phyloP scores from a whole-genome alignment of 2,113 vertebrate genomes.

The Cnemophilus loriae region DNA sequence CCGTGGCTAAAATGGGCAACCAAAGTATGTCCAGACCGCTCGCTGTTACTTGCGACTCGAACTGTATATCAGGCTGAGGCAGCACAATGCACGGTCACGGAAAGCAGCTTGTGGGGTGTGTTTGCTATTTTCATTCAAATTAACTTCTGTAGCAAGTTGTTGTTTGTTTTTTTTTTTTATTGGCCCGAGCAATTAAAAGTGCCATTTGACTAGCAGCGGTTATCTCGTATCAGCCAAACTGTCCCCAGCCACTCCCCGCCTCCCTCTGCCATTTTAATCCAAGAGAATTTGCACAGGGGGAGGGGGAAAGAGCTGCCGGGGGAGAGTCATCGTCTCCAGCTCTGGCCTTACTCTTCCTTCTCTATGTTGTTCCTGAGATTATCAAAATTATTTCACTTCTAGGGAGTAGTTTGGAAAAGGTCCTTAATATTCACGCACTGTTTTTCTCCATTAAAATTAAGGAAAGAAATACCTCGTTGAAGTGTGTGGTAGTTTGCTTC shows the following conservation, averaged over 20 bases:
- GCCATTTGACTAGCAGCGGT: constrained; percentile 4
- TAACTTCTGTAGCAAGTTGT: constrained; percentile 7
- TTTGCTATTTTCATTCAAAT: constrained; percentile 44
- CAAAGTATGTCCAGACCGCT: neutral
- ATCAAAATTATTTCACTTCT: neutral
- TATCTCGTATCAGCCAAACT: constrained; percentile 31
- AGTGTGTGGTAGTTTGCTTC: neutral
- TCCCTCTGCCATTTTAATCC: constrained; percentile 51
- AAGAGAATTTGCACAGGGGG: constrained; percentile 31
- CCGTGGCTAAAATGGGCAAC: neutral
- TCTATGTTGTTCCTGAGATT: neutral
- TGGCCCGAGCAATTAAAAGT: constrained; percentile 5
- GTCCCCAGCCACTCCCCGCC: constrained; percentile 42
- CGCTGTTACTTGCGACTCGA: neutral
- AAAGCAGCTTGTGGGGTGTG: constrained; percentile 28
- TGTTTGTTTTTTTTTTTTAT: neutral
- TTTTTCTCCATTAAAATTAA: neutral
- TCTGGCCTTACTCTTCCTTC: neutral
- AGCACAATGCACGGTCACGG: neutral
- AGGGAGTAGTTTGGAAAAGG: neutral
- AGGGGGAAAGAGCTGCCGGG: neutral
- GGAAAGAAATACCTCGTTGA: neutral
- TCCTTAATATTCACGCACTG: neutral
- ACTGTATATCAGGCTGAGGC: neutral
- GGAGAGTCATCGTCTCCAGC: neutral